A percentile compares a stretch with the other conserved stretches of the same genome.
phyloP scores from a whole-genome alignment of 2,113 vertebrate species.

The Rhea americana region DNA sequence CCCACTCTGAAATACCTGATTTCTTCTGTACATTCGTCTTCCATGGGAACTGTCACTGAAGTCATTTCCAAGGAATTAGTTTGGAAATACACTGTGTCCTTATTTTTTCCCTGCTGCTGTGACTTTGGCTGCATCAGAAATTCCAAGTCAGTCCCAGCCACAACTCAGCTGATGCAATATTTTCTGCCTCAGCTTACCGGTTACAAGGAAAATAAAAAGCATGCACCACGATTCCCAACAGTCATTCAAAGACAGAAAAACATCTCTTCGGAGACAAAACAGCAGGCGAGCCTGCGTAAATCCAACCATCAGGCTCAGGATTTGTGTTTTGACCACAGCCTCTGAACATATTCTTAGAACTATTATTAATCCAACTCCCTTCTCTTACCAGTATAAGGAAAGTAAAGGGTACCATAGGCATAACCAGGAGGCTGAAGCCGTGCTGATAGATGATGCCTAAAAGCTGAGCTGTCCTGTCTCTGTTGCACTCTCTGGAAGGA shows the following conservation, averaged over 20 bases:
- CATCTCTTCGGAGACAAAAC: not conserved
- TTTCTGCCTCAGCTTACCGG: not conserved
- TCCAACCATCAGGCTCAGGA: fast-evolving
- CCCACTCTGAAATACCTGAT: fast-evolving
- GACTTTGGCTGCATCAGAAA: not conserved
- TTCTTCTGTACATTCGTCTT: fast-evolving
- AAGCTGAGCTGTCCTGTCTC: not conserved
- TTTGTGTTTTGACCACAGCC: not conserved
- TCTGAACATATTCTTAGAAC: not conserved
- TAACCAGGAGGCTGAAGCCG: not conserved
- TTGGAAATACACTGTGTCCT: not conserved
- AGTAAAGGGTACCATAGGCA: fast-evolving
- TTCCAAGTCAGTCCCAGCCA: not conserved
- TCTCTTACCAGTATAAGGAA: not conserved
- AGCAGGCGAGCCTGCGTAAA: not conserved
- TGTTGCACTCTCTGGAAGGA: not conserved
- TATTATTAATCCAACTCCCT: not conserved
- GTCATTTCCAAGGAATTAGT: not conserved
- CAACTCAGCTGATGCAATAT: not conserved
- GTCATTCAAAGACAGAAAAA: fast-evolving
- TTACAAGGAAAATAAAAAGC: not conserved
- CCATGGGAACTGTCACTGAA: not conserved
- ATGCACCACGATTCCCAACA: fast-evolving
- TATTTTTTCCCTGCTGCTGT: not conserved
- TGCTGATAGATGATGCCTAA: not conserved